phyloP scores from a whole-genome alignment of 92 coral and sea anemone species.

The Porites rus region DNA sequence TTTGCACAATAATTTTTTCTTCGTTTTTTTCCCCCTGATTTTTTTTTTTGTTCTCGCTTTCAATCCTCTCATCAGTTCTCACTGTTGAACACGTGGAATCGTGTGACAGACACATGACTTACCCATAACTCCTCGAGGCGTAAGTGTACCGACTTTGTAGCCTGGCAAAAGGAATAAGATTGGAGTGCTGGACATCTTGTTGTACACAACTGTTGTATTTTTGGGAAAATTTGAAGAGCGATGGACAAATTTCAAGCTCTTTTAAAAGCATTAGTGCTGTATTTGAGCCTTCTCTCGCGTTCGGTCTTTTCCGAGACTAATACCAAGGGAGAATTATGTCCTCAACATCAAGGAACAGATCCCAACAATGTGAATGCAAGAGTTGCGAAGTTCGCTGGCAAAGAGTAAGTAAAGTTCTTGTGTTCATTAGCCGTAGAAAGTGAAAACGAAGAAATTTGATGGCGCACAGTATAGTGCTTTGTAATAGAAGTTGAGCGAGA shows the following conservation, averaged over 20 bases:
- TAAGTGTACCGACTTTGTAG: background rate
- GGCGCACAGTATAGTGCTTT: background rate
- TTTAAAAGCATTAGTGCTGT: background rate
- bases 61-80: too few species aligned
- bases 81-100: background rate
- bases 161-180: constrained; percentile 21
- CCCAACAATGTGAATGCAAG: constrained; percentile 46
- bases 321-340: constrained; percentile 3
- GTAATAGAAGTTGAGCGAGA: background rate
- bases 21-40: too few species aligned
- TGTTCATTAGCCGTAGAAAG: background rate
- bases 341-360: constrained; percentile 38
- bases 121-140: constrained; percentile 36
- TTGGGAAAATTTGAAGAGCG: background rate
- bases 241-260: background rate
- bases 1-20: too few species aligned
- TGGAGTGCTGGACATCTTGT: background rate
- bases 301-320: background rate
- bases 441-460: background rate
- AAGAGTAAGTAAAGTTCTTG: constrained; percentile 21
- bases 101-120: constrained; percentile 44
- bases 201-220: background rate
- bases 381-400: constrained; percentile 16
- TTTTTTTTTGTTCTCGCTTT: too few species aligned
- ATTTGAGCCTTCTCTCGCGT: constrained; percentile 4